These are phyloP conservation scores for Tipula vernalis DNA, from an alignment of 2,888 invertebrate species.

Conservation along the genomic window DNA sequence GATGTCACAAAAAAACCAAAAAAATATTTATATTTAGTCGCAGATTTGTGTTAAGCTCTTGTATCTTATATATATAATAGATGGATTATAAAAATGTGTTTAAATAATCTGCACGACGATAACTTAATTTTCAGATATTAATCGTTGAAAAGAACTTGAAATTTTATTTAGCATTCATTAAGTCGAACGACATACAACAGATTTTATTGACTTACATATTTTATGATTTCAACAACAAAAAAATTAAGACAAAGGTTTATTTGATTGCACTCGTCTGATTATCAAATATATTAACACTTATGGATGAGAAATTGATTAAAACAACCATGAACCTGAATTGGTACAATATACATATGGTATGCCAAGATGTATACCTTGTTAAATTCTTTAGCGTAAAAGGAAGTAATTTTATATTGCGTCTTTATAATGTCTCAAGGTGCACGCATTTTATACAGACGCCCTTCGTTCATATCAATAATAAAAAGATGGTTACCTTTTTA, in stretches of 20 bases:
- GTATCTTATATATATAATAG: too few relatives aligned
- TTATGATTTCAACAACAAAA: neutral
- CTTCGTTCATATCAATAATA: neutral
- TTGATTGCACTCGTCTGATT: neutral
- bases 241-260: neutral
- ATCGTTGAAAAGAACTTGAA: neutral
- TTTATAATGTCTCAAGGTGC: neutral
- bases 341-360: neutral
- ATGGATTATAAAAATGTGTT: too few relatives aligned
- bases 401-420: neutral
- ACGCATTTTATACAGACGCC: neutral
- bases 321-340: neutral
- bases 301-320: neutral
- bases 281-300: neutral
- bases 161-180: neutral
- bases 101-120: too few relatives aligned
- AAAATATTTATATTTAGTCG: too few relatives aligned
- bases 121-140: too few relatives aligned
- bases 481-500: neutral
- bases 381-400: neutral
- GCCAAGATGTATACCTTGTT: neutral
- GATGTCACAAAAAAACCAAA: too few relatives aligned
- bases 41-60: too few relatives aligned
- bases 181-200: neutral
- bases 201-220: neutral